phyloP scores from a whole-genome alignment of 1,140 invertebrate species.

The Paralvinella palmiformis region DNA sequence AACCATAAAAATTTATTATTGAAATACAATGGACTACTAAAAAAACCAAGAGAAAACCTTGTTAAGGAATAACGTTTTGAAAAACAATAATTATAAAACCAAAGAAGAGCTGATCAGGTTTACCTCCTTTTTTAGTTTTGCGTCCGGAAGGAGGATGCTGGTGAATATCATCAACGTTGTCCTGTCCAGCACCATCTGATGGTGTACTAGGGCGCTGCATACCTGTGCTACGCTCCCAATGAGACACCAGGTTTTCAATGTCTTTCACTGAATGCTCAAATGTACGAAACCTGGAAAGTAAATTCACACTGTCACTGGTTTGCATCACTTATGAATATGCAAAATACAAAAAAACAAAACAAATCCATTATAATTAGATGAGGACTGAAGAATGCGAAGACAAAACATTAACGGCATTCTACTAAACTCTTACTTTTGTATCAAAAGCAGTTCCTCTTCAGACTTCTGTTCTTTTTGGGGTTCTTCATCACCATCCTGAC shows the following conservation, averaged over 20 bases:
- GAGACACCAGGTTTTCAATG: constrained; percentile 40
- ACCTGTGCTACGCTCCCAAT: constrained; percentile 45
- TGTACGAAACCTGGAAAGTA: constrained; percentile 38
- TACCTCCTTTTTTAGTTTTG: constrained; percentile 32
- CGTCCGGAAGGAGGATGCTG: constrained; percentile 35
- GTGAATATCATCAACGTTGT: constrained; percentile 30
- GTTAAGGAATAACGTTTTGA: too few relatives aligned
- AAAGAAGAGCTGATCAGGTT: too few relatives aligned
- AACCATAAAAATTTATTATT: too few relatives aligned
- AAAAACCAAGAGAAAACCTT: too few relatives aligned
- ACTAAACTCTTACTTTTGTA: constrained; percentile 36
- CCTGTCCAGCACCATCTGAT: constrained; percentile 35
- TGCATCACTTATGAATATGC: neutral
- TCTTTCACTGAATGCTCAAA: constrained; percentile 47
- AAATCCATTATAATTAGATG: too few relatives aligned
- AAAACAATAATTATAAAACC: too few relatives aligned
- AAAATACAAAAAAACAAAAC: neutral
- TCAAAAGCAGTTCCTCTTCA: constrained; percentile 40
- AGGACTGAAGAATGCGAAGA: too few relatives aligned
- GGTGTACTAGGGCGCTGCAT: constrained; percentile 37
- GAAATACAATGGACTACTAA: too few relatives aligned
- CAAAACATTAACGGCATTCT: neutral
- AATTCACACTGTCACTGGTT: neutral
- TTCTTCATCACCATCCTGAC: constrained; percentile 7
- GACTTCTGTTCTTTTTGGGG: constrained; percentile 20